A percentile compares a stretch with the other conserved stretches of the same genome.
Conservation (phyloP, 2,888 invertebrate genomes). For the Drosophila emarginata region DNA sequence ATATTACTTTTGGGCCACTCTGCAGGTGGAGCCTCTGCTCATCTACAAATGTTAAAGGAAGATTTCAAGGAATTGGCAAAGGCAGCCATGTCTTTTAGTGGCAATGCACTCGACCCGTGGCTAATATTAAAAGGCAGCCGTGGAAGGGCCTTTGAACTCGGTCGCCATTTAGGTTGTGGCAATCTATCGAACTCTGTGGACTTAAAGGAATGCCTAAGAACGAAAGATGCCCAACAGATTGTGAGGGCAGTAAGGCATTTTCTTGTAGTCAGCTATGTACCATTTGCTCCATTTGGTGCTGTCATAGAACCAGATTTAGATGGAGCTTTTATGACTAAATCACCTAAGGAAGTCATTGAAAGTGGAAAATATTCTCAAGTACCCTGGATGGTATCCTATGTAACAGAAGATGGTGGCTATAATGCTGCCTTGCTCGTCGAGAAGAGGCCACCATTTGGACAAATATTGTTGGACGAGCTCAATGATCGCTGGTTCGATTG, state of each 20-base stretch:
- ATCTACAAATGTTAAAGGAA: constrained; percentile 88
- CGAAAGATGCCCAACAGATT: constrained; percentile 85
- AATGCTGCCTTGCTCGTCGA: constrained; percentile 84
- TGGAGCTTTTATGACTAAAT: constrained; percentile 86
- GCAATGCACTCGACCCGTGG: constrained; percentile 86
- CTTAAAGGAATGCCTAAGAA: constrained; percentile 86
- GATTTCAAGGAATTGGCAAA: constrained; percentile 54
- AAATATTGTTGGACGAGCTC: constrained; percentile 83
- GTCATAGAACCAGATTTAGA: constrained; percentile 85
- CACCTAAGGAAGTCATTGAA: constrained; percentile 86
- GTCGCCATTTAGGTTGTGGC: constrained; percentile 86
- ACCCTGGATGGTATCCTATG: constrained; percentile 88
- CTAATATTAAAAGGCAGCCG: constrained; percentile 83
- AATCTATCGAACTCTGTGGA: constrained; percentile 82
- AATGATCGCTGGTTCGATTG: constrained; percentile 84
- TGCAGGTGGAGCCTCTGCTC: constrained; percentile 89
- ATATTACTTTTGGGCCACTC: constrained; percentile 88
- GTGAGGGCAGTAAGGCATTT: constrained; percentile 83
- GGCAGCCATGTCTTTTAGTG: constrained; percentile 85
- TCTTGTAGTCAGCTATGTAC: constrained; percentile 85
- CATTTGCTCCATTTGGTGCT: constrained; percentile 89
- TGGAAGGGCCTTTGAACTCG: constrained; percentile 86
- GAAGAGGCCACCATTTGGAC: constrained; percentile 39
- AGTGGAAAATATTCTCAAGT: constrained; percentile 85
- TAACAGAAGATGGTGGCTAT: constrained; percentile 89